Evolutionary conservation across 2,797 vertebrate genomes (phyloP).

Genomic region (Pangasius krempfi): DNA sequence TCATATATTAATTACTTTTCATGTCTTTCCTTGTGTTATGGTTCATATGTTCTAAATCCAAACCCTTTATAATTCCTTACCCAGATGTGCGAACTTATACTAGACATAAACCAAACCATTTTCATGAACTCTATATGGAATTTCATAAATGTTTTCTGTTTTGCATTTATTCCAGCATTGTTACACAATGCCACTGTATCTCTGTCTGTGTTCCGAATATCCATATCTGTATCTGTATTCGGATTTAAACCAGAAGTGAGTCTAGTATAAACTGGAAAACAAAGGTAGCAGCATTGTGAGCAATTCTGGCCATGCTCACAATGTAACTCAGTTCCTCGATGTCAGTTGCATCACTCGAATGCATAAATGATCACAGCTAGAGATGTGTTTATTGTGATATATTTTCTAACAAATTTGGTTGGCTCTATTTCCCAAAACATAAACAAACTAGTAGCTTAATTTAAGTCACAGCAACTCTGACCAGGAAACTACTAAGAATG

Average conservation of each 20-base stretch:
- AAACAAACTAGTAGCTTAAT: not conserved
- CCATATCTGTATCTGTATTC: not conserved
- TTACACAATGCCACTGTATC: not conserved
- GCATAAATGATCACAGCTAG: not conserved
- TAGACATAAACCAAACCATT: not conserved
- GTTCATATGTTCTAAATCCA: not conserved
- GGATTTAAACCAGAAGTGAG: not conserved
- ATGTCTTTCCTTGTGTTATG: not conserved
- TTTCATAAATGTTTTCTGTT: not conserved
- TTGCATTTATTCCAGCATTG: not conserved
- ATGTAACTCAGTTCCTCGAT: not conserved
- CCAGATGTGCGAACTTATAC: not conserved
- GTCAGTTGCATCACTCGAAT: not conserved
- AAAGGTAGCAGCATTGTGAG: not conserved
- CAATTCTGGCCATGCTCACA: not conserved
- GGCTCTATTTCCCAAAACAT: not conserved
- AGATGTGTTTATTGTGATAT: not conserved
- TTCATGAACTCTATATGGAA: not conserved
- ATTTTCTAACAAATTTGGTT: not conserved
- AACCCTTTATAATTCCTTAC: not conserved
- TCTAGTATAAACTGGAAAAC: not conserved
- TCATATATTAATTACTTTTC: not conserved
- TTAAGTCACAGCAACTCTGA: not conserved
- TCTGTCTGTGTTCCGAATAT: not conserved
- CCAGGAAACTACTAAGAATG: not conserved